Conservation (phyloP, 2,888 invertebrate species). For the Elegia similella region DNA sequence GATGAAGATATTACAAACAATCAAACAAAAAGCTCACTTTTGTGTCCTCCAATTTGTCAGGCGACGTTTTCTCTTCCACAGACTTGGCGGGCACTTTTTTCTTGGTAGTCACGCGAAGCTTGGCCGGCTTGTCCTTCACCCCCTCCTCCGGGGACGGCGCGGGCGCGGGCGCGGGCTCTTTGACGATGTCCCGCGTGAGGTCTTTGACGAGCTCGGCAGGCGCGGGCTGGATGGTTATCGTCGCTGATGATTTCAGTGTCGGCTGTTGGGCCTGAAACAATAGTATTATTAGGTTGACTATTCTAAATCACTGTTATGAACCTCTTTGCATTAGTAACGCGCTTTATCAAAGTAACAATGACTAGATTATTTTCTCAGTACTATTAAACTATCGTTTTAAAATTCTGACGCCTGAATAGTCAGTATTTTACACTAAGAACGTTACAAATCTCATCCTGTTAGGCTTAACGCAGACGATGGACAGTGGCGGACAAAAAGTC, state of each 20-base stretch:
- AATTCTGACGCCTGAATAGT: no score
- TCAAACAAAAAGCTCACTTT: constrained; percentile 49
- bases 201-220: constrained; percentile 50
- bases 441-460: no score
- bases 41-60: constrained; percentile 54
- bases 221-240: constrained; percentile 61
- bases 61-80: constrained; percentile 46
- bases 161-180: constrained; percentile 26
- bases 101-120: constrained; percentile 46
- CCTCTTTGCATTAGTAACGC: no score
- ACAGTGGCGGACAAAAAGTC: no score
- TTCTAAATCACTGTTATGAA: no score
- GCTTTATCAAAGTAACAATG: no score
- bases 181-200: constrained; percentile 51
- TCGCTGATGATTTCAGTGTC: constrained; percentile 66
- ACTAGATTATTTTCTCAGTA: no score
- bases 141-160: constrained; percentile 46
- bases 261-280: constrained; percentile 36
- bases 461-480: no score
- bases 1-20: no score
- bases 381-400: no score
- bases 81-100: constrained; percentile 52
- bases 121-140: constrained; percentile 45
- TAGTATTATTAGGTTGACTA: background rate
- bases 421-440: no score